These are phyloP conservation scores for Drosophila maculinotata DNA, from an alignment of 2,888 invertebrate genomes.

Conservation along the genomic window DNA sequence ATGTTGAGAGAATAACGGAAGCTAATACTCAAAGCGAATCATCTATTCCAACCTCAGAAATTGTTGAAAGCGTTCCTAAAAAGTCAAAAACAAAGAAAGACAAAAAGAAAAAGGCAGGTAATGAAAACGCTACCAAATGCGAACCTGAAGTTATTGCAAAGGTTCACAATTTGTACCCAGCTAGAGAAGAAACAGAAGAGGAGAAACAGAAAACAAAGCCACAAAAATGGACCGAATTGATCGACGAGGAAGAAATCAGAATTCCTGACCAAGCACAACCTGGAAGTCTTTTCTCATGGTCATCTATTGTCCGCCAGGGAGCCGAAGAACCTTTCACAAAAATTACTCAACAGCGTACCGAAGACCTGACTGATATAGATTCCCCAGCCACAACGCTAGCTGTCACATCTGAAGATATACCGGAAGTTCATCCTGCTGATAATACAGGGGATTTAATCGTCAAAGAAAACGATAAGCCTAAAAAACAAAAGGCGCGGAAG, in stretches of 20 bases:
- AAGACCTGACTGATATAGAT: background rate
- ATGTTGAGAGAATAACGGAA: constrained; percentile 28
- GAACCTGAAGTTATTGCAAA: background rate
- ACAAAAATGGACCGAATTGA: constrained; percentile 43
- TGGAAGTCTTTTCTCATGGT: constrained; percentile 45
- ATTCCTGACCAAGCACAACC: constrained; percentile 4
- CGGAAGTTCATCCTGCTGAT: background rate
- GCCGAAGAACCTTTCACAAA: constrained; percentile 49
- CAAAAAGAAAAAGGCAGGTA: constrained; percentile 31
- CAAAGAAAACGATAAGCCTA: constrained; percentile 17
- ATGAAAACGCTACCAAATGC: constrained; percentile 4
- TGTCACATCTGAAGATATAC: background rate
- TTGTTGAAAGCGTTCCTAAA: constrained; percentile 21
- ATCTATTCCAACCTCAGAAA: constrained; percentile 1
- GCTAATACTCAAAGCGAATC: background rate
- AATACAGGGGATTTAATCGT: background rate
- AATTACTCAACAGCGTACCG: constrained; percentile 19
- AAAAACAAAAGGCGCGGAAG: constrained; percentile 38
- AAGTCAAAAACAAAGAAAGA: constrained; percentile 41
- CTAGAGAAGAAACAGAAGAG: background rate
- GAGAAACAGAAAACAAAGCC: background rate
- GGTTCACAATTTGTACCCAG: background rate
- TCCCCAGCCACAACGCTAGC: background rate
- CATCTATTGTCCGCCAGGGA: constrained; percentile 63
- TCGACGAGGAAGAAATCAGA: constrained; percentile 28